Evolutionary conservation across 2,797 vertebrate species (phyloP), one percentile per base, ranked within the genome.

Genomic region (Bovichtus variegatus): DNA sequence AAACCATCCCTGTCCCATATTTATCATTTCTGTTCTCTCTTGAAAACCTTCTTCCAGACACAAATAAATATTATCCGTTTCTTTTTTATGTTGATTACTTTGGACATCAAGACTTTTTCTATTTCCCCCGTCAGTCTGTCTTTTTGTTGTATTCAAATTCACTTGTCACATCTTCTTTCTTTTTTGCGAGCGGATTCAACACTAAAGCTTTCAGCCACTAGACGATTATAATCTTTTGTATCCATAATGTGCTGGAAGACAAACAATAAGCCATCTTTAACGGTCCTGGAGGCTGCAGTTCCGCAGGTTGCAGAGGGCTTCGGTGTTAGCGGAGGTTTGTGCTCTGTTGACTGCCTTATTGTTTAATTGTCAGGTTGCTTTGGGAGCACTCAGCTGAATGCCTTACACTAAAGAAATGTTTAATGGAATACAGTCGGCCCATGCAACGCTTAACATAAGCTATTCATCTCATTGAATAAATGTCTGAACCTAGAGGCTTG

Each of bases 341-440:
- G 19, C 62, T 76, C 58, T 46, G 31, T 2, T 41, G 29, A 21
- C 49, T 40, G 19, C 11, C 59, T 53, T 5, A 18, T 46, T 41
- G 68, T 68, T 51, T 76, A 18, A 67, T 67, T 44, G 71, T 62
- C 25, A 10, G n/a, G 59, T 41, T 58, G 67, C 62, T 59, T 13
- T 65, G 64, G 73, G 69, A 65, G 63, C 66, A 13, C 51, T 67
- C 55, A 21, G 29, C 53, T 21, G 21, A 66, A 71, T 9, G 46
- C 5, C 44, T 40, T 9, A 1, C 31, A 31, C 25, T 69, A 4
- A 62, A 73, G 77, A 25, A 40, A 50, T 36, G 50, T 71, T 62
- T 79, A 67, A 75, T 75, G 57, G 57, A 12, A 27, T 6, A 8
- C 57, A 57, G 29, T 44, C 19, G 23, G 34, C 10, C 3, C 10